These are phyloP conservation scores for Diphyllodes magnificus DNA, from an alignment of 2,113 vertebrate genomes.

Conservation along the genomic window DNA sequence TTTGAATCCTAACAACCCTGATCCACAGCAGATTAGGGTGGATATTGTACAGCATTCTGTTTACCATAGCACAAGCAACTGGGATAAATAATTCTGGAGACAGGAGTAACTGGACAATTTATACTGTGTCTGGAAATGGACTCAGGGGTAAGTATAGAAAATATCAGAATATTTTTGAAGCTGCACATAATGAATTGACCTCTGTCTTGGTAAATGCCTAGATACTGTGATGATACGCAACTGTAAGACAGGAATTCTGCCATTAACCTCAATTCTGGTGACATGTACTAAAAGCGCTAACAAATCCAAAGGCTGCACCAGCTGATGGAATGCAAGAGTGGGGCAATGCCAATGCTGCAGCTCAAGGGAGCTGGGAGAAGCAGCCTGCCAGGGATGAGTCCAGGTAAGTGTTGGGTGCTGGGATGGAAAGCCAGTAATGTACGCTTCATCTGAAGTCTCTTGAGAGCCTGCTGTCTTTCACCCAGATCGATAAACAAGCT, in stretches of 20 bases:
- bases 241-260: neutral
- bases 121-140: neutral
- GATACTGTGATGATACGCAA: neutral
- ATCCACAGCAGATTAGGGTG: neutral
- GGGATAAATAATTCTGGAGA: neutral
- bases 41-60: neutral
- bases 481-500: neutral
- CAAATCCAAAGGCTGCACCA: neutral
- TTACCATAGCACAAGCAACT: neutral
- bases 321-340: neutral
- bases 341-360: accelerated
- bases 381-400: neutral
- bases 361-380: neutral
- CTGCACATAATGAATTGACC: neutral
- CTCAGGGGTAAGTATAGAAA: accelerated
- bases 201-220: neutral
- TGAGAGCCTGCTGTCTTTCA: neutral
- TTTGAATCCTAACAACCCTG: neutral
- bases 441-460: neutral
- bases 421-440: neutral
- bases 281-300: neutral
- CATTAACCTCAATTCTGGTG: neutral
- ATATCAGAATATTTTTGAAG: neutral
- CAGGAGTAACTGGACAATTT: neutral
- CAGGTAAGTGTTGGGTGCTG: neutral